A percentile compares a stretch with the other conserved stretches of the same genome.
Conservation (phyloP, 2,797 vertebrate genomes). For the Rhincodon typus region DNA sequence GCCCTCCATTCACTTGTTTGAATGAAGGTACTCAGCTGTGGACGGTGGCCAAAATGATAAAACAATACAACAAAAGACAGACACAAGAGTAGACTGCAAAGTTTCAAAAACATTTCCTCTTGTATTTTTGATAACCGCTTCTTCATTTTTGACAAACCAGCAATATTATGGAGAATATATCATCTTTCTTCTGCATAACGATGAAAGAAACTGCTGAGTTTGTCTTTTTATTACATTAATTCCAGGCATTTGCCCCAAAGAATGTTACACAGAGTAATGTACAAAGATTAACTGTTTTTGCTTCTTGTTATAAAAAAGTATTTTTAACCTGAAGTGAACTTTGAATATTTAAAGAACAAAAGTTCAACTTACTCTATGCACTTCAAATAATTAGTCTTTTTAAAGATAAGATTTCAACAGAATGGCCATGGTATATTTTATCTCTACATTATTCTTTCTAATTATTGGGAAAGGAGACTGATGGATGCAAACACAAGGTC, state of each 20-base stretch:
- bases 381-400: neutral
- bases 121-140: neutral
- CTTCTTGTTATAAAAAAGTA: neutral
- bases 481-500: too few relatives aligned
- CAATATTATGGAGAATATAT: neutral
- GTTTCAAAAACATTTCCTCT: neutral
- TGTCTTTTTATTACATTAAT: neutral
- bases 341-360: neutral
- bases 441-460: neutral
- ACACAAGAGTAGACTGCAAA: neutral
- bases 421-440: neutral
- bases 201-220: neutral
- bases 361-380: neutral
- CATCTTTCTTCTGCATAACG: neutral
- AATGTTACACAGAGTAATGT: neutral
- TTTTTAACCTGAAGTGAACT: neutral
- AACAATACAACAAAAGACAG: neutral
- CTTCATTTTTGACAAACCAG: neutral
- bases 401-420: too few relatives aligned
- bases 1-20: neutral
- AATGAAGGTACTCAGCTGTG: neutral
- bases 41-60: neutral
- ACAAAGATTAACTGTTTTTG: neutral
- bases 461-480: neutral
- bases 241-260: neutral